These are phyloP conservation scores for Pipra filicauda DNA, from an alignment of 2,113 vertebrate species.

Conservation along the genomic window DNA sequence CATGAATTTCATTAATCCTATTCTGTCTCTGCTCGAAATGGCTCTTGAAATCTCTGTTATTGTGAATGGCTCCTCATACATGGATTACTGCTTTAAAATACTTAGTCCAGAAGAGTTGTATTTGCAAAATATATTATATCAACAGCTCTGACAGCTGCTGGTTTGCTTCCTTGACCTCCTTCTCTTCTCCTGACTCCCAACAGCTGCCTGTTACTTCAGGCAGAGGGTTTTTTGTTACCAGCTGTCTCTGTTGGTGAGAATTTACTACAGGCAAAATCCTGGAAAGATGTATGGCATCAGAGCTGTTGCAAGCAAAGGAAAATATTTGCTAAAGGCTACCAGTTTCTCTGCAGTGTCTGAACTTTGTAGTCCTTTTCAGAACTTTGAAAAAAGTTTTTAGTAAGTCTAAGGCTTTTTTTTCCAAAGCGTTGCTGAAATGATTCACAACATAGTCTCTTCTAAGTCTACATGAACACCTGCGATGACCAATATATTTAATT, in stretches of 20 bases:
- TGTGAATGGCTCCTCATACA: background rate
- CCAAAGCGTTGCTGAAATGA: constrained; percentile 22
- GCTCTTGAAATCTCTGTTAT: background rate
- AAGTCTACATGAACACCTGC: background rate
- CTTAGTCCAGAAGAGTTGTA: background rate
- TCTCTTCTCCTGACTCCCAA: background rate
- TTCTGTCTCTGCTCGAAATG: background rate
- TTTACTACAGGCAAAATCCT: background rate
- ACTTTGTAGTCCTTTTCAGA: background rate
- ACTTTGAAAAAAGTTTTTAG: background rate
- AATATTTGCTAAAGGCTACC: background rate
- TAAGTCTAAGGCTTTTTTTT: constrained; percentile 19
- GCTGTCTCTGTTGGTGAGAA: background rate
- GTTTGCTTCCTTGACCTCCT: background rate
- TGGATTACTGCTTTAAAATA: background rate
- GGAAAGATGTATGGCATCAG: background rate
- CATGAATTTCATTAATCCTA: background rate
- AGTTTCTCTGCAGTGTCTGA: background rate
- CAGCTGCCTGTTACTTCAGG: background rate
- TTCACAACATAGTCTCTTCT: constrained; percentile 9
- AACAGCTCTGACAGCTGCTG: background rate
- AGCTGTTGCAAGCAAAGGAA: background rate
- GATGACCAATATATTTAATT: constrained; percentile 51
- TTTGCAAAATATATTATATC: background rate
- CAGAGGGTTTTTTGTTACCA: background rate